Percentiles rank a stretch among this genome's conserved stretches.
Evolutionary conservation across 2,113 vertebrate species (phyloP).

Genomic region (Oplegnathus fasciatus): DNA sequence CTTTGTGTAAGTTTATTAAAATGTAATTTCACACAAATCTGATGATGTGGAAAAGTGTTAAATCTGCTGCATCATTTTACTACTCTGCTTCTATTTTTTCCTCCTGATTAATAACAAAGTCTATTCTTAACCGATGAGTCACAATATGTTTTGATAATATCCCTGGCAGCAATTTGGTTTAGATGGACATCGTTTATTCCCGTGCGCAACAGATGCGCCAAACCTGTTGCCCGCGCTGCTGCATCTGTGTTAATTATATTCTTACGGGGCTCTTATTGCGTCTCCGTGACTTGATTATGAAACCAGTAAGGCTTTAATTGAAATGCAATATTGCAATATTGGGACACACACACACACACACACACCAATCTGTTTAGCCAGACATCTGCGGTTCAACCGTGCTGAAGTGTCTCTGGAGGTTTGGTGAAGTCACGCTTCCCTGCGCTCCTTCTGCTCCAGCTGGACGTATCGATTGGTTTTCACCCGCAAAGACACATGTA

Average conservation of each 20-base stretch:
- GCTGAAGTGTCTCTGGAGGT: constrained; percentile 66
- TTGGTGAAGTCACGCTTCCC: constrained; percentile 75
- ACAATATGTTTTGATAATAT: background rate
- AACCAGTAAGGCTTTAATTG: constrained; percentile 33
- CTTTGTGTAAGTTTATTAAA: constrained; percentile 11
- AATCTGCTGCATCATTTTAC: background rate
- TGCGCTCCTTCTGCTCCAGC: constrained; percentile 71
- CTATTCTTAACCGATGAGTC: background rate
- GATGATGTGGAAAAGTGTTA: background rate
- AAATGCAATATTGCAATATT: constrained; percentile 56
- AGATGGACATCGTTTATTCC: background rate
- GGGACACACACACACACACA: constrained; percentile 20
- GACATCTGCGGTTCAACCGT: constrained; percentile 72
- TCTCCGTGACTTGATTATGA: constrained; percentile 44
- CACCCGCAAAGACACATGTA: constrained; percentile 60
- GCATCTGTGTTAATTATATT: constrained; percentile 11
- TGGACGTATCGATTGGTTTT: constrained; percentile 68
- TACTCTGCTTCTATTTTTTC: background rate
- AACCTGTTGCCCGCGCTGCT: constrained; percentile 67
- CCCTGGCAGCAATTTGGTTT: background rate
- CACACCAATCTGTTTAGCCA: constrained; percentile 31
- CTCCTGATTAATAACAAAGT: background rate
- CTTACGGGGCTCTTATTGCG: constrained; percentile 16
- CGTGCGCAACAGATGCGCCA: constrained; percentile 68
- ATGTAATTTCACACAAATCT: constrained; percentile 23